Conservation (phyloP, 2,797 vertebrate species). For the Typhlichthys subterraneus region DNA sequence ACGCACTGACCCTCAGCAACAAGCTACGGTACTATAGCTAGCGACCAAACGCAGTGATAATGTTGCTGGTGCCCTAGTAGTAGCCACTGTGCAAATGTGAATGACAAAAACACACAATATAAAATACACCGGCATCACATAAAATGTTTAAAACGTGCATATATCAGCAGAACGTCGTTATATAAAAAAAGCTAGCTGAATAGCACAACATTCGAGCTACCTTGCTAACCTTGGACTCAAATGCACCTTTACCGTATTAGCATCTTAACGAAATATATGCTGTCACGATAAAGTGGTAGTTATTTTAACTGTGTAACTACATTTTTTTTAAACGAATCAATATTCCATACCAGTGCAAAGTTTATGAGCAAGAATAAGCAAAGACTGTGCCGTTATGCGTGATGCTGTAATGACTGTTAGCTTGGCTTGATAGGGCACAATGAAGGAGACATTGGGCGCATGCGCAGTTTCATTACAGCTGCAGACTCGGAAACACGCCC, state of each 20-base stretch:
- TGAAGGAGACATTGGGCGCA: slow-evolving; percentile 72
- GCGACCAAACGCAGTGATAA: not conserved
- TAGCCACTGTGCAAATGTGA: not conserved
- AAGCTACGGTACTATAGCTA: not conserved
- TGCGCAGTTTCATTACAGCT: slow-evolving; percentile 47
- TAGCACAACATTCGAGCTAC: slow-evolving; percentile 13
- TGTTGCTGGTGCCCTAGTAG: no score
- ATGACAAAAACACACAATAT: not conserved
- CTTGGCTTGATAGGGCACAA: slow-evolving; percentile 61
- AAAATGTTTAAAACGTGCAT: slow-evolving; percentile 38
- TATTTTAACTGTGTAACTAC: not conserved
- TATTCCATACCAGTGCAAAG: slow-evolving; percentile 45
- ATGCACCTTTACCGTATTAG: not conserved
- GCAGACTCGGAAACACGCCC: not conserved
- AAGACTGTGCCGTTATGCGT: slow-evolving; percentile 39
- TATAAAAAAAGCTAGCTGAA: slow-evolving; percentile 47
- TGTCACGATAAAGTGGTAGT: not conserved
- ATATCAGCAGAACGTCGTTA: slow-evolving; percentile 48
- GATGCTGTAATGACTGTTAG: slow-evolving; percentile 55
- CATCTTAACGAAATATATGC: not conserved
- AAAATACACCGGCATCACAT: not conserved
- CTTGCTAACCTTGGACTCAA: slow-evolving; percentile 44
- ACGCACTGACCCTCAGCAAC: not conserved
- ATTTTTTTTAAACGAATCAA: not conserved
- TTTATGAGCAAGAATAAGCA: slow-evolving; percentile 19